Evolutionary conservation across 2,797 vertebrate species (phyloP).

Genomic region (Etheostoma nigrum): DNA sequence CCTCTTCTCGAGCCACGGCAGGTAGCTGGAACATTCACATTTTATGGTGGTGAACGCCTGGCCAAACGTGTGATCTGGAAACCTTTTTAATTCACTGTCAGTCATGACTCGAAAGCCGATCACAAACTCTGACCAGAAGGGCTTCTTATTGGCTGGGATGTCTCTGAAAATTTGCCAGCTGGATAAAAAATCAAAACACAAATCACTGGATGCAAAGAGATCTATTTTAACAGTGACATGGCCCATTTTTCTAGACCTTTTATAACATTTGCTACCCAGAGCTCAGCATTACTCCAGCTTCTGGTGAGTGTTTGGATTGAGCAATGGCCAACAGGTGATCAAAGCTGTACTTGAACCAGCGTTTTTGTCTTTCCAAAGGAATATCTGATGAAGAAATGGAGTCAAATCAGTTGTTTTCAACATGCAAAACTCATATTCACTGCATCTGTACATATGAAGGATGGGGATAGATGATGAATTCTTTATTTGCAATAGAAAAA

Average conservation of each 20-base stretch:
- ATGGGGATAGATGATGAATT: neutral
- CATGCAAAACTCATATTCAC: slow-evolving; percentile 1
- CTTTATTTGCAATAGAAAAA: neutral
- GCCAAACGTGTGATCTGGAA: slow-evolving; percentile 88
- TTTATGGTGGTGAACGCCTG: slow-evolving; percentile 92
- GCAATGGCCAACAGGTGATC: slow-evolving; percentile 86
- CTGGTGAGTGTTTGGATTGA: slow-evolving; percentile 84
- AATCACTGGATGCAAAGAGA: neutral
- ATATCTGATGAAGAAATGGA: slow-evolving; percentile 77
- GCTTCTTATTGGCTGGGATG: slow-evolving; percentile 78
- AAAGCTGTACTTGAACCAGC: slow-evolving; percentile 92
- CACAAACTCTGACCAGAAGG: slow-evolving; percentile 91
- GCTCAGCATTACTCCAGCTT: slow-evolving; percentile 88
- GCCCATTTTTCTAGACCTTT: neutral
- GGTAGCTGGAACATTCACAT: slow-evolving; percentile 89
- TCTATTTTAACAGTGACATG: neutral
- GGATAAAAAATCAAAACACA: neutral
- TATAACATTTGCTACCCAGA: slow-evolving; percentile 88
- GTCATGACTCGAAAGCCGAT: slow-evolving; percentile 91
- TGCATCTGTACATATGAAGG: neutral
- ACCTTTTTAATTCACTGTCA: slow-evolving; percentile 86
- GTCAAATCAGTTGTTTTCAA: neutral
- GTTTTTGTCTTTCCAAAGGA: slow-evolving; percentile 82
- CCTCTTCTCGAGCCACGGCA: slow-evolving; percentile 93
- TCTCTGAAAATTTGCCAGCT: slow-evolving; percentile 92